Evolutionary conservation across 2,888 invertebrate species (phyloP), one percentile per base, ranked within the genome.

Genomic region (Caenorhabditis japonica): DNA sequence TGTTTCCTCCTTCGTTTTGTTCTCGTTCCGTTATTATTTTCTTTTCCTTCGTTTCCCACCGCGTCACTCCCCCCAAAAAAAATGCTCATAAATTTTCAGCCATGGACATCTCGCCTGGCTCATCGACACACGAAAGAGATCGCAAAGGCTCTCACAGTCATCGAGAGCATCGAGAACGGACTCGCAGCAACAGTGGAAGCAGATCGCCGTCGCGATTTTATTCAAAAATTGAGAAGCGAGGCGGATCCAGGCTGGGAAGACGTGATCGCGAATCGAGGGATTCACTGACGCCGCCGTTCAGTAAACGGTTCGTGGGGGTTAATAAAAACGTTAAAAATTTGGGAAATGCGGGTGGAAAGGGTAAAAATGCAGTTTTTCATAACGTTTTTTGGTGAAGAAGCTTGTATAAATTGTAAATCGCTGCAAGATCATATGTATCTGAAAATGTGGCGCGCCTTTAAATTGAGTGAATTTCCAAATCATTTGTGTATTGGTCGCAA

Each of bases 71-170:
- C 27, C 27, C n/a, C 17, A 17, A 7, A 17, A 19, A 12, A 41
- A 17, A 7, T 41, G 2, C 3, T 46, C 8, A 23, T 15, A 23
- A 15, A 10, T 33, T 55, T 64, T 49, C 64, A 64, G 64, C 49
- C 47, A 71, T 71, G 70, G 70, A 71, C 5, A 58, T 52, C 10
- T 71, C 70, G 39, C 70, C 70, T 7, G 56, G 61, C 52, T 71
- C 70, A 12, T 61, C 70, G 7, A 27, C 43, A 13, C 49, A 51
- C 15, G 62, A 62, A 33, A 21, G 51, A 51, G 71, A 71, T 17
- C 19, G 59, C 23, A 52, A 47, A 52, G 53, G 55, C 2, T 55
- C 55, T n/a, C 17, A 55, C 23, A 21, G 44, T 2, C 56, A 62
- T 21, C 56, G 70, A 21, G 69, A 69, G 10, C 43, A 62, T 34